phyloP scores from a whole-genome alignment of 2,113 vertebrate genomes.

The Alethe castanea region DNA sequence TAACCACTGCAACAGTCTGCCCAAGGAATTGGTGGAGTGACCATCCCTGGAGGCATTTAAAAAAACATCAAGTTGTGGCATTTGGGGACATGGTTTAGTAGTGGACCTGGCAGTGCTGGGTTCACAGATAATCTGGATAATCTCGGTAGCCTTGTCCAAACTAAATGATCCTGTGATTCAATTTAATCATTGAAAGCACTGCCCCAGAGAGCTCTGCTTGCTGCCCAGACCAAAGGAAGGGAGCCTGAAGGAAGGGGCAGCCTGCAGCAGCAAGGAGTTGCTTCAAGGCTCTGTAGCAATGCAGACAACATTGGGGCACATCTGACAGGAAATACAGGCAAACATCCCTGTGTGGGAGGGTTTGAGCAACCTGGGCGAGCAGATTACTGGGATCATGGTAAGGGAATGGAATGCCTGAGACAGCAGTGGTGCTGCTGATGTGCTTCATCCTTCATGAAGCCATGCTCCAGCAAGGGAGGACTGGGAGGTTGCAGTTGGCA shows the following conservation, averaged over 20 bases:
- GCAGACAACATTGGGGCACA: accelerated
- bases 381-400: neutral
- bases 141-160: neutral
- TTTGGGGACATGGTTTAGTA: neutral
- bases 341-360: accelerated
- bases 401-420: neutral
- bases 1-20: neutral
- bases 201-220: neutral
- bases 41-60: neutral
- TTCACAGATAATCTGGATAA: neutral
- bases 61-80: neutral
- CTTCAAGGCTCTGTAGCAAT: neutral
- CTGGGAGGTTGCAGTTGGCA: neutral
- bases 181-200: neutral
- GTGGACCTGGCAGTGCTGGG: neutral
- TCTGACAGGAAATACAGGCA: neutral
- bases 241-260: neutral
- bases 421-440: neutral
- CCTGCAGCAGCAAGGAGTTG: neutral
- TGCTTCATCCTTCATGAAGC: neutral
- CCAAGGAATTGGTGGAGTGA: neutral
- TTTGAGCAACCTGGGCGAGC: neutral
- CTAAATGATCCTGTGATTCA: neutral
- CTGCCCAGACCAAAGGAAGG: neutral
- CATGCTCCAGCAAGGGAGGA: neutral